Evolutionary conservation across 2,797 vertebrate species (phyloP).

Genomic region (Anguilla obscura): DNA sequence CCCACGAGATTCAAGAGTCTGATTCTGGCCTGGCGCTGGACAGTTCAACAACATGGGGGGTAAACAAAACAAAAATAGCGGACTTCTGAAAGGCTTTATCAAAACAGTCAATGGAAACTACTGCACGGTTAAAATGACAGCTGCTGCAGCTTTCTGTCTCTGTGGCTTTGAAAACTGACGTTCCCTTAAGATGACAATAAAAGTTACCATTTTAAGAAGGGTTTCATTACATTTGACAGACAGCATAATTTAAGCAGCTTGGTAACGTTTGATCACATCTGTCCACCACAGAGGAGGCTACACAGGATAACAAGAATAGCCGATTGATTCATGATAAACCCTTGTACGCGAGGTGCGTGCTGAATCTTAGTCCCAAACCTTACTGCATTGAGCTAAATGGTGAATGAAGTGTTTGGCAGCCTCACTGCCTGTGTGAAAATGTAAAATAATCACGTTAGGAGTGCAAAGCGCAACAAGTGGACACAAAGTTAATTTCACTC

Average conservation of each 20-base stretch:
- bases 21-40: not conserved
- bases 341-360: not conserved
- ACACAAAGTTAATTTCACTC: not conserved
- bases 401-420: not conserved
- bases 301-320: not conserved
- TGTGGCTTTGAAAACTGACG: too few relatives aligned
- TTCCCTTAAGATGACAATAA: too few relatives aligned
- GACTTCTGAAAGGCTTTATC: not conserved
- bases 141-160: not conserved
- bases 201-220: too few relatives aligned
- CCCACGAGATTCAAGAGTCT: not conserved
- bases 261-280: not conserved
- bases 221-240: too few relatives aligned
- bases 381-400: not conserved
- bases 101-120: too few relatives aligned
- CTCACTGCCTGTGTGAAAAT: not conserved
- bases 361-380: not conserved
- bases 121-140: too few relatives aligned
- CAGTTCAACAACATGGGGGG: not conserved
- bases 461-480: not conserved
- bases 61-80: not conserved
- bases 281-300: not conserved
- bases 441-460: not conserved
- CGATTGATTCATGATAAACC: not conserved
- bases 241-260: too few relatives aligned